These are phyloP conservation scores for Tribolium madens DNA, from an alignment of 1,140 invertebrate genomes.

Conservation along the genomic window DNA sequence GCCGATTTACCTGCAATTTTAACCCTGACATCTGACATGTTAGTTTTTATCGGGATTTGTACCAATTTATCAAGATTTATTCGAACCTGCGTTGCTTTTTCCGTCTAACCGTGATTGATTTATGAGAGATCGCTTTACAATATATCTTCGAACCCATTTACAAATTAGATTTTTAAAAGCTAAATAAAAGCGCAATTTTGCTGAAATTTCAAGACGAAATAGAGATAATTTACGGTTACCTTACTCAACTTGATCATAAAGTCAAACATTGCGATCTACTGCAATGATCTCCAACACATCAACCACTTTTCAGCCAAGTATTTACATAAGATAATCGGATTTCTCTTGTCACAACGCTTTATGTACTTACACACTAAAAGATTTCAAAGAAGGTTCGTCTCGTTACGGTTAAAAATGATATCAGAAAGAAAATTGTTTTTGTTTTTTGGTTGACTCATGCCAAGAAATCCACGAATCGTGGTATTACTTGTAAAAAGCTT, in stretches of 20 bases:
- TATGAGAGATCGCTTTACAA: not conserved
- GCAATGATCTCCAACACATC: not conserved
- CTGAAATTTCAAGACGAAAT: not conserved
- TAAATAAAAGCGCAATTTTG: not conserved
- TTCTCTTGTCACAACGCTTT: not conserved
- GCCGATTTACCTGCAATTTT: not conserved
- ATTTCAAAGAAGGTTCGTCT: not conserved
- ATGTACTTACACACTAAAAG: not conserved
- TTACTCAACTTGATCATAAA: not conserved
- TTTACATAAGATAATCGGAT: not conserved
- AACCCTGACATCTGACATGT: not conserved
- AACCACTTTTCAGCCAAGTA: not conserved
- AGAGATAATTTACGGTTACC: not conserved
- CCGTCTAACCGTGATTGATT: not conserved
- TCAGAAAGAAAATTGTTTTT: not conserved
- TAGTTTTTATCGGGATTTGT: not conserved
- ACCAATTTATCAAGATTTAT: not conserved
- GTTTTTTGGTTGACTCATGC: not conserved
- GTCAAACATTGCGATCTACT: not conserved
- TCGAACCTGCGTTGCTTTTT: not conserved
- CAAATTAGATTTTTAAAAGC: not conserved
- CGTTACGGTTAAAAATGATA: not conserved
- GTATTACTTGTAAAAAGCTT: not conserved
- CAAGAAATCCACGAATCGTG: slow-evolving; percentile 7
- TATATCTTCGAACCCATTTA: not conserved